Evolutionary conservation across 2,888 invertebrate species (phyloP), one percentile per base, ranked within the genome.

Genomic region (Tricholauxania praeusta): DNA sequence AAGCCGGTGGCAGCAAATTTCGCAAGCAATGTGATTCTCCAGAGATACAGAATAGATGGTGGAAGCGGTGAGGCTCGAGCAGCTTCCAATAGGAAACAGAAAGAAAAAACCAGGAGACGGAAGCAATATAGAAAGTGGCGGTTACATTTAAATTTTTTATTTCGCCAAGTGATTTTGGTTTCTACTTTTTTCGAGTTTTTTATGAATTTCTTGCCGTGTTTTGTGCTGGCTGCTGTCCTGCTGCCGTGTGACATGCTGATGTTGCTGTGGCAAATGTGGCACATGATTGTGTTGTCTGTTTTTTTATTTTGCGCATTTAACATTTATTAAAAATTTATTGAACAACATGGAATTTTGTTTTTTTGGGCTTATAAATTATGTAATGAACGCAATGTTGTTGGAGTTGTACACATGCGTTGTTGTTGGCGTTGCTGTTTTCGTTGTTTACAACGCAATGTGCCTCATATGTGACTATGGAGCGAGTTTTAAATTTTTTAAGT

Each of bases 101-200:
- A n/a, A 17, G 7, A 53, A 53, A 14, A 53, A 53, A 53, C 53
- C n/a, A 15, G n/a, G 53, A 17, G 53, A n/a, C 19, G 55, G 15
- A 59, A 66, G 75, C 72, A 79, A 81, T 82, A 77, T 77, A 74
- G 79, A 80, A 79, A 80, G 80, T 81, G 80, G 80, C 79, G 78
- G 76, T 75, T 71, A 71, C 55, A 59, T 80, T 78, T 82, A 79
- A 76, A 83, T 82, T 82, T 82, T 83, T 82, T 79, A 82, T 39
- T 39, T 39, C 8, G 39, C 39, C 39, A 39, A 39, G 39, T 39
- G 39, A 39, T 39, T 39, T 39, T 39, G 39, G 39, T 39, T 39
- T 83, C 81, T 57, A 57, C 28, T 15, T 22, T 57, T 10, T 57
- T 12, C 57, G 57, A 57, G 15, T 55, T 55, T 55, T 15, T 19